Evolutionary conservation across 1,140 invertebrate genomes (phyloP), one percentile per base, ranked within the genome.

Genomic region (Tachypleus tridentatus): DNA sequence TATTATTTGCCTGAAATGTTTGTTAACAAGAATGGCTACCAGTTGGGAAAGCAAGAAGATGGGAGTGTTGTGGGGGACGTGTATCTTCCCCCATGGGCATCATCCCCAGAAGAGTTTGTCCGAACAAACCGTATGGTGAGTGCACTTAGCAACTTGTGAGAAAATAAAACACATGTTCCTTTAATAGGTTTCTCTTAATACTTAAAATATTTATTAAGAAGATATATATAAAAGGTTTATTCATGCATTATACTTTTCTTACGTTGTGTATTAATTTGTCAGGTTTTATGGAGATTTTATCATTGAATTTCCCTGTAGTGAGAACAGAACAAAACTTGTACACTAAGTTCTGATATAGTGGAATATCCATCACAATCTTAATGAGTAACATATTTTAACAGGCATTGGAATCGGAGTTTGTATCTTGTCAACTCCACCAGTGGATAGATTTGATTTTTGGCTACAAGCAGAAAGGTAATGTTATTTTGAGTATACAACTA

Each of bases 371-470:
- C 29, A 29, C 29, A 29, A 29, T 29, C 6, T 66, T 66, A 57
- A 49, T 4, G n/a, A 9, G 11, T 11, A 4, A 6, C 51, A 9
- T 67, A 3, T 56, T 76, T 75, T 49, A 29, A 29, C 71, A 89
- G 86, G 96, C 97, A 3, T 80, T 99, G 54, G 97, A 99, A 77
- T 98, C 95, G 0, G 97, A 99, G 77, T 96, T 99, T 75, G 97
- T 99, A 3, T 98, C 93, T 52, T 98, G 96, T 77, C 97, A 99
- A 80, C 83, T 99, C 63, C 97, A 99, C 76, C 95, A 99, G 76
- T 99, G 97, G 97, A 98, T 99, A 71, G 97, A 99, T 80, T 81
- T 99, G 60, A 97, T 99, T 73, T 99, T 99, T 78, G 97, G 97
- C 61, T 99, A 99, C 77, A 99, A 99, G 78, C 97, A 99, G 77